A percentile compares a stretch with the other conserved stretches of the same genome.
Conservation (phyloP, 2,797 vertebrate species). For the Takifugu rubripes region DNA sequence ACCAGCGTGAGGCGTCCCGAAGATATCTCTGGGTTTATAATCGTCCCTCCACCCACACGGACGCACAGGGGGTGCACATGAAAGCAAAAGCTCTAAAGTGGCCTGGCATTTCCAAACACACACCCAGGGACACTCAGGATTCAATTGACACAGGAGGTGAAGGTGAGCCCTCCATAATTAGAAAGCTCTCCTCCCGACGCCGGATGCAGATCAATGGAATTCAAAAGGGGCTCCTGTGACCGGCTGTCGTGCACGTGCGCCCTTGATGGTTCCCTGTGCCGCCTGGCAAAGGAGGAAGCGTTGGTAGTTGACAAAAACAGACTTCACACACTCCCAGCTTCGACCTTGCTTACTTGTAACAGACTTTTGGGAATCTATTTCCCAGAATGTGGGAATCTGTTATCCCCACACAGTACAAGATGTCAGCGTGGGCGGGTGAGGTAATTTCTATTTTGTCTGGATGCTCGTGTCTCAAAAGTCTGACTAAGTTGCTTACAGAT, state of each 20-base stretch:
- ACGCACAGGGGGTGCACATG: background rate
- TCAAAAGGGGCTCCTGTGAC: constrained; percentile 26
- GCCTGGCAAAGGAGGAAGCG: constrained; percentile 21
- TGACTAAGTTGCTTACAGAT: no score
- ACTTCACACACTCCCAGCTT: constrained; percentile 29
- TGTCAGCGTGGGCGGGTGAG: background rate
- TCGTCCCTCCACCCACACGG: background rate
- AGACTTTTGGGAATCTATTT: constrained; percentile 34
- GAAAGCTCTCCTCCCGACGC: constrained; percentile 21
- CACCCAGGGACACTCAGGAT: background rate
- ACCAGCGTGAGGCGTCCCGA: constrained; percentile 14
- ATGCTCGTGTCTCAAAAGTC: background rate
- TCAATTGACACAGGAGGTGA: background rate
- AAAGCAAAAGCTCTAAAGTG: background rate
- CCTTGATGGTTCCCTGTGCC: constrained; percentile 42
- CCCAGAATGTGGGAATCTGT: constrained; percentile 4
- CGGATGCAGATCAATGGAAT: constrained; percentile 45
- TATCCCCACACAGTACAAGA: background rate
- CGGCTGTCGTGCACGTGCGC: constrained; percentile 1
- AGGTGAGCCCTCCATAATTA: constrained; percentile 4
- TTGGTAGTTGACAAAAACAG: constrained; percentile 27
- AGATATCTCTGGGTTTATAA: constrained; percentile 1
- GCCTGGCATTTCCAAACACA: background rate
- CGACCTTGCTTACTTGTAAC: constrained; percentile 31
- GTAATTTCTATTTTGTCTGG: constrained; percentile 28